Evolutionary conservation across 2,888 invertebrate genomes (phyloP).

Genomic region (Drosophila picticornis): DNA sequence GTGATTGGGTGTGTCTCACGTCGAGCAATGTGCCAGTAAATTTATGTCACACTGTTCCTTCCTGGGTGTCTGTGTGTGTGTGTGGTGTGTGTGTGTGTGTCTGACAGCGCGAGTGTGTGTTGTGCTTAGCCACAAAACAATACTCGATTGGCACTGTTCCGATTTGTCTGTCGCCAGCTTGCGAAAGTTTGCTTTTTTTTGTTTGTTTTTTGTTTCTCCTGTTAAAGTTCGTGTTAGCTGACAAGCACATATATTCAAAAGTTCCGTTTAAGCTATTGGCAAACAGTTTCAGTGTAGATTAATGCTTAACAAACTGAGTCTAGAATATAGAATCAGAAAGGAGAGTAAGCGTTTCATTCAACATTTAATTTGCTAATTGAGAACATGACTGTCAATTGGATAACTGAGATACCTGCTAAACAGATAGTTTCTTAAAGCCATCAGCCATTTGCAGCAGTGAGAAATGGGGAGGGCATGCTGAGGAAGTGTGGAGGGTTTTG

Average conservation of each 20-base stretch:
- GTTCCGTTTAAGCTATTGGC: neutral
- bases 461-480: neutral
- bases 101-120: conserved; percentile 10
- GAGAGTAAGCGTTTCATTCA: conserved; percentile 35
- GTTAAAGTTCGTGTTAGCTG: neutral
- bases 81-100: conserved; percentile 2
- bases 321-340: neutral
- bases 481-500: no score
- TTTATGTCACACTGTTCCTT: conserved; percentile 13
- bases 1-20: conserved; percentile 51
- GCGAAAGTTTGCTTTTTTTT: neutral
- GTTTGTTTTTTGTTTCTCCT: neutral
- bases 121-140: conserved; percentile 39
- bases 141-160: conserved; percentile 35
- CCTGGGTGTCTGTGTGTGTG: neutral
- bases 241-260: neutral
- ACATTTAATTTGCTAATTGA: conserved; percentile 56
- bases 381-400: neutral
- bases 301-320: neutral
- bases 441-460: neutral
- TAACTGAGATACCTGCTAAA: conserved; percentile 10
- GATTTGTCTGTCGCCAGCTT: conserved; percentile 13
- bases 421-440: conserved; percentile 12
- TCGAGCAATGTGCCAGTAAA: conserved; percentile 18
- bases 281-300: neutral